Evolutionary conservation across 2,113 vertebrate genomes (phyloP).

Genomic region (Tyto alba): DNA sequence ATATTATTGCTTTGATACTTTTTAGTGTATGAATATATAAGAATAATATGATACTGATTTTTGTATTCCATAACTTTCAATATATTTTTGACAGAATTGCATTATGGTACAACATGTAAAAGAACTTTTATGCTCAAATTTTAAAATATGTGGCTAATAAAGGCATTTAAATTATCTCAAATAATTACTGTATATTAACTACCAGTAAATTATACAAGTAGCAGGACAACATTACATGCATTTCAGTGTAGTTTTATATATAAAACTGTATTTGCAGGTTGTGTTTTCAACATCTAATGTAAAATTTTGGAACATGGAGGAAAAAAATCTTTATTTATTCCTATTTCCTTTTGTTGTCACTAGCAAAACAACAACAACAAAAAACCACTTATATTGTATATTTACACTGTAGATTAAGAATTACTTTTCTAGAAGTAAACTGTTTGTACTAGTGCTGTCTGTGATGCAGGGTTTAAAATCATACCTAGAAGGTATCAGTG

Average conservation of each 20-base stretch:
- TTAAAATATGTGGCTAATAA: conserved; percentile 24
- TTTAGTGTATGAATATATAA: not conserved
- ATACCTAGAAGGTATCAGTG: not conserved
- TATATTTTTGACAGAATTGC: not conserved
- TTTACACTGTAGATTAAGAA: not conserved
- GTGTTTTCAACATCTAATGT: not conserved
- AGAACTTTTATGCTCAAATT: not conserved
- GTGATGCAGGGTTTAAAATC: not conserved
- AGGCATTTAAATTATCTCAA: conserved; percentile 31
- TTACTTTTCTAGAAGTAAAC: not conserved
- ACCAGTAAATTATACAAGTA: not conserved
- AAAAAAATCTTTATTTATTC: not conserved
- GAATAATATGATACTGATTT: not conserved
- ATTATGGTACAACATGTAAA: not conserved
- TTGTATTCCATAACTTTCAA: conserved; percentile 11
- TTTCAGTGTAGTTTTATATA: not conserved
- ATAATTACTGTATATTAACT: not conserved
- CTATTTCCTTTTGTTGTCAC: not conserved
- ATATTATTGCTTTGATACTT: not conserved
- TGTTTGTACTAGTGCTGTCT: not conserved
- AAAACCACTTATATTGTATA: not conserved
- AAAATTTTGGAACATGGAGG: not conserved
- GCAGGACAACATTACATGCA: not conserved
- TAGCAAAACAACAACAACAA: not conserved
- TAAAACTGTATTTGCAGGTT: not conserved